phyloP scores from a whole-genome alignment of 2,113 vertebrate species.

The Equus quagga region DNA sequence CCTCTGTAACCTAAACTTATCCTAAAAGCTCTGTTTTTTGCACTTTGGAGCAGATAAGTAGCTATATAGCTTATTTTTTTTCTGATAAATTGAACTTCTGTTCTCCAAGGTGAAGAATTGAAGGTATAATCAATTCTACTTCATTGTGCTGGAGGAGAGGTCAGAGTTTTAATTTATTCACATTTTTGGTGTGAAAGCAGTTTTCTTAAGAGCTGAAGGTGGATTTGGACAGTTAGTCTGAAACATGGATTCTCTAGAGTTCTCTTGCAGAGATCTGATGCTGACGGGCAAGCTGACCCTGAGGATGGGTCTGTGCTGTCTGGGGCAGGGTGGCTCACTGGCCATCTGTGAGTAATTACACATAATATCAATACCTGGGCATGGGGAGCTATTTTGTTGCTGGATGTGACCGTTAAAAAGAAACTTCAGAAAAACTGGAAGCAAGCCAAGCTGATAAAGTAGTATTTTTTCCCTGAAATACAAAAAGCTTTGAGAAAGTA shows the following conservation, averaged over 20 bases:
- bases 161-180: slow-evolving; percentile 45
- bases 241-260: not conserved
- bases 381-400: not conserved
- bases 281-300: slow-evolving; percentile 36
- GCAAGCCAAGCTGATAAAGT: slow-evolving; percentile 12
- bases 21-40: not conserved
- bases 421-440: slow-evolving; percentile 38
- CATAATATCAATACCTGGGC: slow-evolving; percentile 36
- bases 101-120: slow-evolving; percentile 23
- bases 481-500: slow-evolving; percentile 48
- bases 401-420: slow-evolving; percentile 62
- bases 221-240: slow-evolving; percentile 25
- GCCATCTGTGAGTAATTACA: slow-evolving; percentile 67
- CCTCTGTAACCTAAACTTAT: not conserved
- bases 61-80: not conserved
- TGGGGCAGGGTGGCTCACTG: not conserved
- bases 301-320: not conserved
- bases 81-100: not conserved
- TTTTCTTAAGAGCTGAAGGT: slow-evolving; percentile 30
- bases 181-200: not conserved
- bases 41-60: not conserved
- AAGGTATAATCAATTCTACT: slow-evolving; percentile 16
- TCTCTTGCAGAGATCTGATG: not conserved
- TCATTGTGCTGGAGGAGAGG: not conserved
- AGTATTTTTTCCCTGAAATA: not conserved